Base-by-base conservation (phyloP, 2,797 vertebrate species). In the Eidolon dupreanum region DNA sequence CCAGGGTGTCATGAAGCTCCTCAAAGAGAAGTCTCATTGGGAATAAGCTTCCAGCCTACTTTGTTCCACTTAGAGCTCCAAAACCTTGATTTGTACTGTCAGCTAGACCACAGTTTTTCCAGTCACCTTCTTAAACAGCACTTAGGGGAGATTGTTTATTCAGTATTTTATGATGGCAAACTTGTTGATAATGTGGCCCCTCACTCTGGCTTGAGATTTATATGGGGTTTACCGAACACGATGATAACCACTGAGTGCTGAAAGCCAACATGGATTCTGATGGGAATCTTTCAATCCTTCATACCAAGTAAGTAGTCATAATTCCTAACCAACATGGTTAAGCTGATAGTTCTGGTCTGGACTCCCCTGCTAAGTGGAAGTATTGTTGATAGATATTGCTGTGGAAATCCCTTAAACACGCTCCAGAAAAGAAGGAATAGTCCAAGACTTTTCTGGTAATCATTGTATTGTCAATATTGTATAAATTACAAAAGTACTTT, bases 341-440 rank as follows among this genome's bases (percentile, higher is more conserved):
- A 36, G 8, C 17, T 28, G 31, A 63, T 46, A 68, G 36, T 89
- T 71, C 51, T 36, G 19, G 3, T 59, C 20, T 49, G 17, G 6
- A 55, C 36, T 13, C 10, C 36, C 36, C 53, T 0, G 0, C 10
- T 51, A 65, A 68, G 8, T 13, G 51, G 57, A 81, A 65, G 26
- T 36, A 33, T 46, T 17, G 31, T 38, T 73, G 53, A 31, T 24
- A 85, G 88, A 33, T 55, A n/a, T 13, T 85, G 31, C 55, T 65
- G 5, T 81, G 19, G 53, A 36, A 84, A 65, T 81, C 33, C 10
- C 66, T 59, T 46, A 11, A 65, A 59, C 16, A 31, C 1, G 8
- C 38, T 85, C n/a, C 66, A 59, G 65, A 75, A 92, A 84, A 51
- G 11, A 85, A 92, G 61, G 55, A 93, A 33, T 41, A 36, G 7